Evolutionary conservation across 1,140 invertebrate species (phyloP).

Genomic region (Solenopsis fugax): DNA sequence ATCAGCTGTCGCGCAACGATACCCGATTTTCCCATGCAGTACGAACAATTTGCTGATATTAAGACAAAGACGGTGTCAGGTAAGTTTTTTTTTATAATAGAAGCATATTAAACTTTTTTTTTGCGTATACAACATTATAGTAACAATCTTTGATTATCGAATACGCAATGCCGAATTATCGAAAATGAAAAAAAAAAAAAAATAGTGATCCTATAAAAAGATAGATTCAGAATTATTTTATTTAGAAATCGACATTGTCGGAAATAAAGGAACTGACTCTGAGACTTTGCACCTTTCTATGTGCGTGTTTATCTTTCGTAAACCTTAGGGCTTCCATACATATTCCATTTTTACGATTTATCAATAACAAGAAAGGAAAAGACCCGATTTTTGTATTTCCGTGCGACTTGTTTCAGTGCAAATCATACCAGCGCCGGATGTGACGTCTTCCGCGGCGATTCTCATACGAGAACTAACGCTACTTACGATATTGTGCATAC

Average conservation of each 20-base stretch:
- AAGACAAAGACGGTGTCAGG: conserved; percentile 89
- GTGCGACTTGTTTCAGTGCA: conserved; percentile 80
- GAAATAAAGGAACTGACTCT: not conserved
- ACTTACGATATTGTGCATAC: conserved; percentile 77
- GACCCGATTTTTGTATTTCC: not conserved
- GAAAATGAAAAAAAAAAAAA: not conserved
- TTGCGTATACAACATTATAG: not conserved
- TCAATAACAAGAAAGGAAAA: not conserved
- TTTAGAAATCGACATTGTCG: not conserved
- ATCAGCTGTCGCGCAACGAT: conserved; percentile 92
- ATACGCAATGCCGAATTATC: not conserved
- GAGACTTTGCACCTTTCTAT: not conserved
- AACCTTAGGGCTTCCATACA: not conserved
- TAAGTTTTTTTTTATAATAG: conserved; percentile 77
- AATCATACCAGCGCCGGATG: conserved; percentile 78
- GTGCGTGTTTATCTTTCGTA: not conserved
- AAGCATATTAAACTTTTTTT: conserved; percentile 14
- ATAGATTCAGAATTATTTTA: not conserved
- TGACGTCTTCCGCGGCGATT: conserved; percentile 79
- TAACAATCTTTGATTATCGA: not conserved
- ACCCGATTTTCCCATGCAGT: conserved; percentile 88
- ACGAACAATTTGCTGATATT: conserved; percentile 90
- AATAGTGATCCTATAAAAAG: not conserved
- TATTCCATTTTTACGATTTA: not conserved
- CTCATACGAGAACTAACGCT: conserved; percentile 78